Conservation (phyloP, 2,888 invertebrate genomes). For the Shargacucullia verbasci region DNA sequence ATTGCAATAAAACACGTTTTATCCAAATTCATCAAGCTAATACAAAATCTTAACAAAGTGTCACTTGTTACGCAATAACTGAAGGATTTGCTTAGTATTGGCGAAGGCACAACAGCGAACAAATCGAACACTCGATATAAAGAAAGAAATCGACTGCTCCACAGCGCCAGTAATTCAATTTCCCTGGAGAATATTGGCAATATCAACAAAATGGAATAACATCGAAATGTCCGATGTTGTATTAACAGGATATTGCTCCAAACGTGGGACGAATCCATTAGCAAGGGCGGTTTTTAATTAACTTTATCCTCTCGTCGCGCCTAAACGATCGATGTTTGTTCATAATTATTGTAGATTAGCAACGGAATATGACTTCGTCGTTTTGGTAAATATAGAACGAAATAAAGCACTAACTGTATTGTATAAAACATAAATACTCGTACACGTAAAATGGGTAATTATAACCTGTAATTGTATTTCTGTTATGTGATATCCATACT, state of each 20-base stretch:
- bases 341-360: slow-evolving; percentile 42
- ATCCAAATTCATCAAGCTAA: too few relatives aligned
- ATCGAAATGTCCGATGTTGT: slow-evolving; percentile 66
- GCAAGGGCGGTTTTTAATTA: slow-evolving; percentile 73
- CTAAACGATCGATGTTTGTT: slow-evolving; percentile 44
- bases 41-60: slow-evolving; percentile 13
- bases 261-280: slow-evolving; percentile 70
- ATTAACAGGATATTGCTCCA: slow-evolving; percentile 71
- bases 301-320: slow-evolving; percentile 58
- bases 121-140: slow-evolving; percentile 45
- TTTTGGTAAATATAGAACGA: background rate
- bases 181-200: slow-evolving; percentile 72
- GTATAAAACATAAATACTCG: slow-evolving; percentile 1
- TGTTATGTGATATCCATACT: slow-evolving; percentile 38
- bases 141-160: slow-evolving; percentile 56
- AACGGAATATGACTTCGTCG: slow-evolving; percentile 15
- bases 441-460: background rate
- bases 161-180: slow-evolving; percentile 71
- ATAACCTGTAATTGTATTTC: slow-evolving; percentile 41
- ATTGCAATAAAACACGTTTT: background rate
- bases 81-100: slow-evolving; percentile 27
- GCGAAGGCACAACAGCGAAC: slow-evolving; percentile 18
- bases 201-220: slow-evolving; percentile 71
- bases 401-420: background rate
- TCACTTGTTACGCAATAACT: slow-evolving; percentile 33